Evolutionary conservation across 2,797 vertebrate species (phyloP), one percentile per base, ranked within the genome.

Genomic region (Enteromius argenteus): DNA sequence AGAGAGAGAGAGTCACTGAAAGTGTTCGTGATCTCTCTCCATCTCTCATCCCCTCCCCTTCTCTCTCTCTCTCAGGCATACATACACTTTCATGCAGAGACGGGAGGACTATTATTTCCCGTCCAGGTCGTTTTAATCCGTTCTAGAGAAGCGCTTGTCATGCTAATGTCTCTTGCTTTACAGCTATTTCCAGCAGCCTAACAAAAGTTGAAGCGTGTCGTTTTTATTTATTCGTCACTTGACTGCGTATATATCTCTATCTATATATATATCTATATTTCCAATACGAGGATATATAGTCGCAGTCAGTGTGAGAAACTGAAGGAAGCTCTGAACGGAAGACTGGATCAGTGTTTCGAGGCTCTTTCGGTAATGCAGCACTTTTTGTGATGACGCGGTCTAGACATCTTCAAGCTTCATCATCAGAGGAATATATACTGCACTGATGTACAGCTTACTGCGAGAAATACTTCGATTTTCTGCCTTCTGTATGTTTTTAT

Each of bases 361-460:
- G 80, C 74, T 79, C 76, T 80, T 30, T 56, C 60, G 85, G 85
- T 86, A 86, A 84, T 84, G 85, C 85, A 80, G 77, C 85, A 69
- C 81, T 80, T 80, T 75, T 81, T 56, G 76, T 79, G 77, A 84
- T 84, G 83, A 84, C 83, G 76, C 60, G 83, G 66, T 78, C 14
- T 14, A 72, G 42, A 68, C 71, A 71, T 79, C 21, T 64, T 66
- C 17, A 66, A 10, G 60, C 66, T 19, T 68, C 17, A 39, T 39
- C 44, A 2, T 69, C 56, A 5, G 7, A 44, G 49, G 37, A 27
- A 32, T 60, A 60, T 76, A 67, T 56, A 46, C 62, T 21, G 32
- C 9, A 32, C 13, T 75, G 19, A n/a, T 66, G 3, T 76, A 39
- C 5, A 39, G 49, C 51, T 56, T 49, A 56, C 53, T 14, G 27